Conservation (phyloP, 30 jellyfish, hydroid and myxozoan species). For the Aurelia aurita region DNA sequence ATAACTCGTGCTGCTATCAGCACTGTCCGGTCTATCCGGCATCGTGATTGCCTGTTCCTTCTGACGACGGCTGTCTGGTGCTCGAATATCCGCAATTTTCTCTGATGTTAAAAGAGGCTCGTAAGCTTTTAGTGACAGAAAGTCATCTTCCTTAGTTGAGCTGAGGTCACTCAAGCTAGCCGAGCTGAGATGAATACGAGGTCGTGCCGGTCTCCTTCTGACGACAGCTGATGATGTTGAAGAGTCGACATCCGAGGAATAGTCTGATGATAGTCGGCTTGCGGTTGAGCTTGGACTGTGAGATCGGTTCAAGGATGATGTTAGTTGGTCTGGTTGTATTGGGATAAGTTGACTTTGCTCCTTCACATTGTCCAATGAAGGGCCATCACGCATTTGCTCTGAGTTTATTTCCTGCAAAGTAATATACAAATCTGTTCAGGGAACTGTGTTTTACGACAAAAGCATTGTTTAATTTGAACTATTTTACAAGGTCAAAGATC, state of each 20-base stretch:
- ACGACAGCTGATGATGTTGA: constrained; percentile 57
- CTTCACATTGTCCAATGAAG: neutral
- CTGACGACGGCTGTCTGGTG: neutral
- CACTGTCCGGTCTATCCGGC: constrained; percentile 73
- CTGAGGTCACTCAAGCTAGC: constrained; percentile 67
- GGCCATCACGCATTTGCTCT: constrained; percentile 14
- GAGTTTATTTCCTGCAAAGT: constrained; percentile 32
- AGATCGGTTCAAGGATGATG: constrained; percentile 18
- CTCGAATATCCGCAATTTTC: neutral
- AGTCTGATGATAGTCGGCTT: constrained; percentile 60
- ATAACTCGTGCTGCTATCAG: constrained; percentile 74
- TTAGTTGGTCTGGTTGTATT: neutral
- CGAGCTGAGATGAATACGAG: constrained; percentile 70
- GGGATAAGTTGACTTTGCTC: constrained; percentile 17
- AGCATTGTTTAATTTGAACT: too few species aligned
- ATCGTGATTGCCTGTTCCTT: neutral
- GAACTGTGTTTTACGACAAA: too few species aligned
- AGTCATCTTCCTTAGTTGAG: constrained; percentile 35
- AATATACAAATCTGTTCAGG: too few species aligned
- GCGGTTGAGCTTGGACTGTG: constrained; percentile 71
- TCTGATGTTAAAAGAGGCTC: constrained; percentile 39
- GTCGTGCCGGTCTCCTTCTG: constrained; percentile 70
- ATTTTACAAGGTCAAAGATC: too few species aligned
- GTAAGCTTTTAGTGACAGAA: neutral
- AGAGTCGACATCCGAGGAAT: constrained; percentile 69